Evolutionary conservation across 2,797 vertebrate genomes (phyloP).

Genomic region (Mormyrus proboscirostris): DNA sequence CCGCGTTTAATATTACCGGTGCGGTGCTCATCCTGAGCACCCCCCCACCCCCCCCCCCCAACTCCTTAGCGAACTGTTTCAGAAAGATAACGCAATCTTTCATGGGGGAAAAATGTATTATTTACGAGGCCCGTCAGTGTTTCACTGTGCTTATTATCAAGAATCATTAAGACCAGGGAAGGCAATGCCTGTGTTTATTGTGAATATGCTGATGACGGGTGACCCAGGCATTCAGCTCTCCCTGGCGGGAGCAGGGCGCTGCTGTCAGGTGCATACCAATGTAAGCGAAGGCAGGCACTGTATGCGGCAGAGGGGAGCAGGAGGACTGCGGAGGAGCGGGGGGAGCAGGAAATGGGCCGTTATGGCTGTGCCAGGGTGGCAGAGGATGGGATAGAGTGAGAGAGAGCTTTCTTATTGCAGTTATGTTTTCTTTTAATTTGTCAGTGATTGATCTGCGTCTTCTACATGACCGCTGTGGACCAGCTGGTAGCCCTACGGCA

Average conservation of each 20-base stretch:
- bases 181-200: slow-evolving; percentile 6
- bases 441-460: background rate
- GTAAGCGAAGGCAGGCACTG: background rate
- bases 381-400: background rate
- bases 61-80: slow-evolving; percentile 49
- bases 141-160: slow-evolving; percentile 21
- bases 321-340: background rate
- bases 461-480: background rate
- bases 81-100: slow-evolving; percentile 54
- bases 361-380: background rate
- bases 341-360: background rate
- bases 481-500: background rate
- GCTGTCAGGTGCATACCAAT: slow-evolving; percentile 10
- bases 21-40: slow-evolving; percentile 57
- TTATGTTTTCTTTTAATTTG: background rate
- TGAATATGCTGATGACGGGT: slow-evolving; percentile 14
- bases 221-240: slow-evolving; percentile 7
- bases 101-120: slow-evolving; percentile 18
- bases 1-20: slow-evolving; percentile 49
- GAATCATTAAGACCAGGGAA: slow-evolving; percentile 19
- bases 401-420: background rate
- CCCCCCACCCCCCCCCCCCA: slow-evolving; percentile 29
- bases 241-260: background rate
- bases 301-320: background rate
- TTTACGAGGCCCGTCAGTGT: slow-evolving; percentile 17